These are phyloP conservation scores for Orbicella faveolata DNA, from an alignment of 64 coral and sea anemone genomes.

Conservation along the genomic window DNA sequence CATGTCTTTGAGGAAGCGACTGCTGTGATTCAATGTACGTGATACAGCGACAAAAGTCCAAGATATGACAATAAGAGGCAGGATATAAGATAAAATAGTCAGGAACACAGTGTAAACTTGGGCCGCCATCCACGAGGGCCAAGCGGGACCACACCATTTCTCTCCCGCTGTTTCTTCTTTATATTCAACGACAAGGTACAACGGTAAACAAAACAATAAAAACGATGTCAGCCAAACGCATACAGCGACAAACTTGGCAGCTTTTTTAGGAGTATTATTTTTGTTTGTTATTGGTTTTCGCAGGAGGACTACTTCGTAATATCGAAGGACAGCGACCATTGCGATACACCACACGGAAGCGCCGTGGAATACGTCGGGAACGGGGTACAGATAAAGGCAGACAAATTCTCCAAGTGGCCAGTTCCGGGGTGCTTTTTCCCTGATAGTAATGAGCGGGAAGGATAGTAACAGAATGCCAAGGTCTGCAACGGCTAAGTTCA, in stretches of 20 bases:
- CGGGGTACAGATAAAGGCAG: constrained; percentile 48
- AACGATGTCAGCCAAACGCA: constrained; percentile 53
- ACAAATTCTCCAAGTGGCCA: constrained; percentile 60
- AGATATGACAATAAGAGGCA: constrained; percentile 24
- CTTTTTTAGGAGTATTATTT: neutral
- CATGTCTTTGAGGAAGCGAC: constrained; percentile 29
- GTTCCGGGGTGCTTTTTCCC: constrained; percentile 21
- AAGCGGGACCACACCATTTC: neutral
- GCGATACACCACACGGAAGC: constrained; percentile 60
- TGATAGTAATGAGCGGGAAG: constrained; percentile 48
- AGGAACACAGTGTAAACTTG: constrained; percentile 12
- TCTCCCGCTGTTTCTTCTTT: neutral
- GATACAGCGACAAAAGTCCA: constrained; percentile 50
- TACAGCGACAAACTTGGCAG: constrained; percentile 20
- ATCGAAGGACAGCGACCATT: constrained; percentile 49
- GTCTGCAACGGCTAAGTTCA: constrained; percentile 66
- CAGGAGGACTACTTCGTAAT: constrained; percentile 5
- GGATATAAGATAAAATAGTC: constrained; percentile 32
- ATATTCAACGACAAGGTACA: constrained; percentile 53
- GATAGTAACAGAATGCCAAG: constrained; percentile 36
- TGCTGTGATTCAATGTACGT: constrained; percentile 15
- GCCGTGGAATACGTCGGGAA: constrained; percentile 56
- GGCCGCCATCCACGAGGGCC: neutral
- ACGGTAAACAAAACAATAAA: constrained; percentile 28
- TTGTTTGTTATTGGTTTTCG: neutral